These are phyloP conservation scores for Acinonyx jubatus DNA, from an alignment of 2,113 vertebrate genomes.

Conservation along the genomic window DNA sequence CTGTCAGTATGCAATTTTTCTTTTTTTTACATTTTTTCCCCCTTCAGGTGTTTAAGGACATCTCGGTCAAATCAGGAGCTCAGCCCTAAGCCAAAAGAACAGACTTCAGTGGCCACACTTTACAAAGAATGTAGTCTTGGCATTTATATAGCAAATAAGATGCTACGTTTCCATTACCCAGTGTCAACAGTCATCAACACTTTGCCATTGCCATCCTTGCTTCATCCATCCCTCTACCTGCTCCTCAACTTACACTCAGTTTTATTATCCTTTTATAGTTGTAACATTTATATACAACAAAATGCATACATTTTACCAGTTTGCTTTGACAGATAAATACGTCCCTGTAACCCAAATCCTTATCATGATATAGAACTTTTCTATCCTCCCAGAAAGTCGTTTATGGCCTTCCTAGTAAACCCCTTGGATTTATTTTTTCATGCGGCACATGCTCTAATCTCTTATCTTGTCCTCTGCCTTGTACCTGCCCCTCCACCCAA, in stretches of 20 bases:
- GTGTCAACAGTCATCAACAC: not conserved
- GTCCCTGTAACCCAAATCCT: too few relatives aligned
- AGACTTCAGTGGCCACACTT: not conserved
- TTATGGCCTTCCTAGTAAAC: not conserved
- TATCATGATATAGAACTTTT: not conserved
- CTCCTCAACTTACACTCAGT: not conserved
- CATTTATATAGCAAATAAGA: not conserved
- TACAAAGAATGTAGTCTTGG: not conserved
- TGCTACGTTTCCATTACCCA: not conserved
- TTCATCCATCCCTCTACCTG: not conserved
- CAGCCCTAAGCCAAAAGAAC: not conserved
- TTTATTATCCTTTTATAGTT: not conserved
- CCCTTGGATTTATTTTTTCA: not conserved
- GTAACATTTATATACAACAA: not conserved
- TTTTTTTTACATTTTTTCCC: not conserved
- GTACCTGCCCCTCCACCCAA: too few relatives aligned
- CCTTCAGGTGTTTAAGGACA: not conserved
- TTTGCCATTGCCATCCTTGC: not conserved
- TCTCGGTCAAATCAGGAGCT: not conserved
- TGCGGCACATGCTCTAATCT: too few relatives aligned
- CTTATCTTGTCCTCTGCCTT: not conserved
- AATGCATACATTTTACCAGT: not conserved
- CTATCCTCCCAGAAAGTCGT: not conserved
- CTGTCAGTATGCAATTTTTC: not conserved
- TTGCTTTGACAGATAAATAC: not conserved